phyloP scores from a whole-genome alignment of 2,113 vertebrate species.

The Cavia porcellus region DNA sequence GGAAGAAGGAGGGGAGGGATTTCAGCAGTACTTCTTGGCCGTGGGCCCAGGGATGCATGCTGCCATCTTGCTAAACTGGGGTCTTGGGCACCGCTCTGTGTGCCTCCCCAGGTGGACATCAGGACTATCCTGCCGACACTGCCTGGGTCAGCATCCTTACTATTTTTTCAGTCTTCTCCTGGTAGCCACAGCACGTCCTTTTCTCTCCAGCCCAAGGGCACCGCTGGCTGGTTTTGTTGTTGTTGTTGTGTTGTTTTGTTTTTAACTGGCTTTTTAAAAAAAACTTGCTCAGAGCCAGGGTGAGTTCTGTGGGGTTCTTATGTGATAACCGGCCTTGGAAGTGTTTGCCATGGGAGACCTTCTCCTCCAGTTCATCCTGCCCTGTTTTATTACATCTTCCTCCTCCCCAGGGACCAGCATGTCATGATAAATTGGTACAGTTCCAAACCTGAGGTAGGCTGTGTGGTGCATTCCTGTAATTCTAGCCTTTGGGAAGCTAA shows the following conservation, averaged over 20 bases:
- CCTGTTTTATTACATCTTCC: not conserved
- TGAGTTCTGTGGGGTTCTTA: not conserved
- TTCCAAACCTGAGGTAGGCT: not conserved
- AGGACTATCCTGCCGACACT: not conserved
- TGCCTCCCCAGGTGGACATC: not conserved
- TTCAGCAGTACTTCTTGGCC: not conserved
- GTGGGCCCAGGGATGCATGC: not conserved
- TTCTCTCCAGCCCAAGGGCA: not conserved
- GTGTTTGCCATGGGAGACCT: not conserved
- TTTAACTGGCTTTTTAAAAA: no score
- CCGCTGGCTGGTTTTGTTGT: not conserved
- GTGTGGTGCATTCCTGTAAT: not conserved
- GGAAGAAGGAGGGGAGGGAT: not conserved
- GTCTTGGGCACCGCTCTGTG: not conserved
- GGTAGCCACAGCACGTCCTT: not conserved
- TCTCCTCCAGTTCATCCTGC: slow-evolving; percentile 19
- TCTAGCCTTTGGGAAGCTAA: not conserved
- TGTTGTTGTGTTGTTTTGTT: no score
- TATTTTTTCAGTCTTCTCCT: not conserved
- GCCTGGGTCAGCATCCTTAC: not conserved
- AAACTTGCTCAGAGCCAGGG: not conserved
- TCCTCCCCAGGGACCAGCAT: not conserved
- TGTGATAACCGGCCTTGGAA: no score
- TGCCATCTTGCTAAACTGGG: not conserved
- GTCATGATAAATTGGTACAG: not conserved